Conservation (phyloP, 1,140 invertebrate species). For the Varroa destructor region DNA sequence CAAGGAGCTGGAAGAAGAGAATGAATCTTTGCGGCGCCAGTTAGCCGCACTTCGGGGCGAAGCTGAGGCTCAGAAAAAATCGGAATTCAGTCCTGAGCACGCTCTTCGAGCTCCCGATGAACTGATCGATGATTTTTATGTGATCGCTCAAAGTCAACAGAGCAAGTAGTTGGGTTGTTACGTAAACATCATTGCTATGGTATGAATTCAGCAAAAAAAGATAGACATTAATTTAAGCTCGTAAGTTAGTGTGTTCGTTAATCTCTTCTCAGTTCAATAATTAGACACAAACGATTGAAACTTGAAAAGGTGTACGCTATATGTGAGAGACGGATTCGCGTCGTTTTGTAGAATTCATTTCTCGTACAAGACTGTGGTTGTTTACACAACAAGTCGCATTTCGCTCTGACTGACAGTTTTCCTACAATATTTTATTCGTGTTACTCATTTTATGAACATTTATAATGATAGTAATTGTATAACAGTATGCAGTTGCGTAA, state of each 20-base stretch:
- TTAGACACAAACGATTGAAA: neutral
- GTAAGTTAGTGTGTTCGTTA: neutral
- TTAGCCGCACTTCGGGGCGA: constrained; percentile 39
- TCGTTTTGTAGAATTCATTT: no score
- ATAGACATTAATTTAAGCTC: neutral
- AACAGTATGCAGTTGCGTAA: no score
- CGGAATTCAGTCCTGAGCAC: constrained; percentile 48
- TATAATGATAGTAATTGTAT: no score
- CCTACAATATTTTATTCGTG: neutral
- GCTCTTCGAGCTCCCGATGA: constrained; percentile 53
- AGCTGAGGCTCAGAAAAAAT: constrained; percentile 24
- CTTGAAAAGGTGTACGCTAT: neutral
- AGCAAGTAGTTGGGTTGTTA: neutral
- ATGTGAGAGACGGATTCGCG: no score
- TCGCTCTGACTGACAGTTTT: neutral
- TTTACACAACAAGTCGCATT: constrained; percentile 1
- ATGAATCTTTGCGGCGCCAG: constrained; percentile 52
- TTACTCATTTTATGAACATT: neutral
- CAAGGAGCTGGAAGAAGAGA: constrained; percentile 66
- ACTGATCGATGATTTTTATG: constrained; percentile 80
- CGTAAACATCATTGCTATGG: neutral
- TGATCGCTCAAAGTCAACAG: constrained; percentile 53
- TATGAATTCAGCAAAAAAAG: neutral
- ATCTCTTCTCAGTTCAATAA: neutral
- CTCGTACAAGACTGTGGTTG: no score